Evolutionary conservation across 2,113 vertebrate species (phyloP).

Genomic region (Psephotus haematonotus): DNA sequence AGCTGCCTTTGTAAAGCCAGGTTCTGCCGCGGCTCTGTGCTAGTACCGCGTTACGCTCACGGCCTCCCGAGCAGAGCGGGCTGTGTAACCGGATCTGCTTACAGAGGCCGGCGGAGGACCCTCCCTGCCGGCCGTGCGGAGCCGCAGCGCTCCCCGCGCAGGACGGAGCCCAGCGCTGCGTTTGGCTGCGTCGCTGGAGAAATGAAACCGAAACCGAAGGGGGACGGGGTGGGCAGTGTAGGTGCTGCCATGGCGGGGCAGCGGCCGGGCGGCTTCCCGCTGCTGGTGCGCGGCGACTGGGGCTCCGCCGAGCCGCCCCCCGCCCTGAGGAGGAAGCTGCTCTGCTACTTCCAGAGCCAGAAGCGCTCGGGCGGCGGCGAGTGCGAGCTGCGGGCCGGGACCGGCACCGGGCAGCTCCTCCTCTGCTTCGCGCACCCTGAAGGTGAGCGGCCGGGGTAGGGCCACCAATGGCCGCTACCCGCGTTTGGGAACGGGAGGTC

Average conservation of each 20-base stretch:
- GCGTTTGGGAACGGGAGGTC: not conserved
- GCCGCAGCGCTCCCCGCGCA: too few species aligned
- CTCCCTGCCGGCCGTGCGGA: fast-evolving
- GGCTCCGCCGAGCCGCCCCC: not conserved
- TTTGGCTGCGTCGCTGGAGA: not conserved
- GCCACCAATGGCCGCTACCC: not conserved
- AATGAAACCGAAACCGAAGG: not conserved
- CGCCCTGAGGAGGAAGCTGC: slow-evolving; percentile 75
- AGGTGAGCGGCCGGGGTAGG: not conserved
- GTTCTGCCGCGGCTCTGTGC: fast-evolving
- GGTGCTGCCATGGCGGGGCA: not conserved
- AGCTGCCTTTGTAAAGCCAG: fast-evolving
- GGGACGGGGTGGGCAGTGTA: too few species aligned
- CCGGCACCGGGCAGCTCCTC: not conserved
- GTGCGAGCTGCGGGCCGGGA: slow-evolving; percentile 66
- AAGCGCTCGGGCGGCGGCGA: slow-evolving; percentile 83
- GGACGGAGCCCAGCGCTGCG: not conserved
- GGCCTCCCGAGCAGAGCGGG: fast-evolving
- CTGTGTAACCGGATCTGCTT: fast-evolving
- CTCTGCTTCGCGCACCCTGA: slow-evolving; percentile 59
- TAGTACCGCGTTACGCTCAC: fast-evolving
- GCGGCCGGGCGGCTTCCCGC: not conserved
- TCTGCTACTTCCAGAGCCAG: slow-evolving; percentile 85
- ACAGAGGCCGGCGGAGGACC: fast-evolving
- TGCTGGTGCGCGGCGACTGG: slow-evolving; percentile 31